Conservation (phyloP, 2,888 invertebrate species). For the Agonopterix heracliana region DNA sequence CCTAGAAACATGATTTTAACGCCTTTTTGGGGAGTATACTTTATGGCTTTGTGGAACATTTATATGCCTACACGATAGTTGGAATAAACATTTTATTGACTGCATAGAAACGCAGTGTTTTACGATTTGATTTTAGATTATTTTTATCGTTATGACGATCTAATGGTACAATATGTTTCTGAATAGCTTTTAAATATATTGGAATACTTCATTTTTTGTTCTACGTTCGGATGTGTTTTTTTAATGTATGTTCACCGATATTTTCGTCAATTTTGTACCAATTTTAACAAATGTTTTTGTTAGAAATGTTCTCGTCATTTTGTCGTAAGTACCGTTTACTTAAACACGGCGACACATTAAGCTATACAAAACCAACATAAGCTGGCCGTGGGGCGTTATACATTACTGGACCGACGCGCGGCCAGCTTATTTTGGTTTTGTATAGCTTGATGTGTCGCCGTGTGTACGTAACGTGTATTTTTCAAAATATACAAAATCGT, state of each 20-base stretch:
- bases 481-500: no score
- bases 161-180: not conserved
- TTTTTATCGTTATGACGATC: slow-evolving; percentile 10
- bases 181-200: no score
- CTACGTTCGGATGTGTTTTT: no score
- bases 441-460: no score
- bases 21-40: not conserved
- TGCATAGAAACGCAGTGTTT: slow-evolving; percentile 41
- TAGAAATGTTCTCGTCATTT: not conserved
- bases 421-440: no score
- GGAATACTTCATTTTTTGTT: no score
- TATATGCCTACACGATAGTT: slow-evolving; percentile 16
- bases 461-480: no score
- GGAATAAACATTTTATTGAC: slow-evolving; percentile 43
- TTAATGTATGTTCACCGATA: no score
- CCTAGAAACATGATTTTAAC: not conserved
- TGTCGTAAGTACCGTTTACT: not conserved
- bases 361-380: no score
- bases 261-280: not conserved
- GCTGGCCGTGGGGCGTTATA: no score
- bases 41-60: slow-evolving; percentile 12
- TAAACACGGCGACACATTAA: no score
- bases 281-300: not conserved
- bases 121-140: slow-evolving; percentile 45
- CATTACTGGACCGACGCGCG: no score